Evolutionary conservation across 1,140 invertebrate species (phyloP), one percentile per base, ranked within the genome.

Genomic region (Heliconius melpomene): DNA sequence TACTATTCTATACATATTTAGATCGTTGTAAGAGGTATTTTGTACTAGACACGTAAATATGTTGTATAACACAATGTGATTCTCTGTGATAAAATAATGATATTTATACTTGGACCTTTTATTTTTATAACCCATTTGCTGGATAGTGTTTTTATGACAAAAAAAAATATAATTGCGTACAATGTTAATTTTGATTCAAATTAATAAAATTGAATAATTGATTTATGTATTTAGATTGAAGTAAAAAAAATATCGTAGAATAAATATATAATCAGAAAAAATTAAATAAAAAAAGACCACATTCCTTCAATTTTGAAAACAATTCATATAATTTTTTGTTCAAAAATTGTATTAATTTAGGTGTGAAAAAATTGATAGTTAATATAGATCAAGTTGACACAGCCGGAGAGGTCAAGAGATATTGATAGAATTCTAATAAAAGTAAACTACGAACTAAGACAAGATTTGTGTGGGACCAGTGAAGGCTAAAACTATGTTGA

Each of bases 41-140:
- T 94, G 89, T 94, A 93, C 89, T 93, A 93, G 89, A 89, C 92
- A 93, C 91, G 89, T 93, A 93, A 93, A 92, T 92, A 91, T 92
- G 90, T 93, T 92, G 90, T 93, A 90, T 93, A 90, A 94, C 90
- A 93, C 93, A 92, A 94, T 94, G 93, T 94, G 93, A 94, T 94
- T 94, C 93, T 94, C 93, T 94, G 93, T 94, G 93, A 94, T 94
- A 94, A 94, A 91, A 91, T 92, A 92, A 93, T 93, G 88, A 93
- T 94, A 94, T 94, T 94, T 93, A 93, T 93, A 93, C 88, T 75
- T 80, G 72, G 74, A 77, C 52, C 50, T 94, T 90, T 92, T 92
- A 90, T 91, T 94, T 87, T 52, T 20, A 11, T 46, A 46, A 46
- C 13, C 40, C 40, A 46, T 46, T 46, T 16, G 16, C 13, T 6